These are phyloP conservation scores for Rhamnusium bicolor DNA, from an alignment of 2,888 invertebrate genomes.

Conservation along the genomic window DNA sequence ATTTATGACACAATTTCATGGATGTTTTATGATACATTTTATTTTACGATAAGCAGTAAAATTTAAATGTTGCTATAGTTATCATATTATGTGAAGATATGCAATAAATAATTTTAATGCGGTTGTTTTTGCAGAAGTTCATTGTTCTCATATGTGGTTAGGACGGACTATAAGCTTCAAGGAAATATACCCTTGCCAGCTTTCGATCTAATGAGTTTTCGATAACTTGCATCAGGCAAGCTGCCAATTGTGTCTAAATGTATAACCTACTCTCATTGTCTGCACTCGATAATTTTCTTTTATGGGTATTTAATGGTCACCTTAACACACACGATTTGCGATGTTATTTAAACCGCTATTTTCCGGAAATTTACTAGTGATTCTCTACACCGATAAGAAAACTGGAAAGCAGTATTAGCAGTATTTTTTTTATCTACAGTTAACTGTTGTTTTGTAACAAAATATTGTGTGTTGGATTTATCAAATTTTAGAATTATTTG, in stretches of 20 bases:
- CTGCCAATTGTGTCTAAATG: slow-evolving; percentile 27
- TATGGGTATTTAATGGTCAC: slow-evolving; percentile 10
- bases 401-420: too few species aligned
- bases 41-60: slow-evolving; percentile 16
- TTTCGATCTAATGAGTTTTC: slow-evolving; percentile 20
- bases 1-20: slow-evolving; percentile 3
- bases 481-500: too few species aligned
- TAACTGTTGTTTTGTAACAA: too few species aligned
- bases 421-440: too few species aligned
- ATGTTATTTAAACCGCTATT: neutral
- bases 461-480: too few species aligned
- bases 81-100: neutral
- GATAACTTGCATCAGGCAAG: slow-evolving; percentile 32
- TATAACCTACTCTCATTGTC: slow-evolving; percentile 8
- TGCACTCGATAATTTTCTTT: slow-evolving; percentile 14
- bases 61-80: slow-evolving; percentile 3
- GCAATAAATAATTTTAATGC: slow-evolving; percentile 6
- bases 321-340: neutral
- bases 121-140: slow-evolving; percentile 6
- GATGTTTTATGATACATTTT: neutral
- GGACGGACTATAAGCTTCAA: neutral
- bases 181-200: slow-evolving; percentile 4
- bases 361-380: neutral
- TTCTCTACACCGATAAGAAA: too few species aligned
- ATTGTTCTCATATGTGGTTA: neutral